Conservation (phyloP, 2,113 vertebrate genomes). For the Glareola pratincola region DNA sequence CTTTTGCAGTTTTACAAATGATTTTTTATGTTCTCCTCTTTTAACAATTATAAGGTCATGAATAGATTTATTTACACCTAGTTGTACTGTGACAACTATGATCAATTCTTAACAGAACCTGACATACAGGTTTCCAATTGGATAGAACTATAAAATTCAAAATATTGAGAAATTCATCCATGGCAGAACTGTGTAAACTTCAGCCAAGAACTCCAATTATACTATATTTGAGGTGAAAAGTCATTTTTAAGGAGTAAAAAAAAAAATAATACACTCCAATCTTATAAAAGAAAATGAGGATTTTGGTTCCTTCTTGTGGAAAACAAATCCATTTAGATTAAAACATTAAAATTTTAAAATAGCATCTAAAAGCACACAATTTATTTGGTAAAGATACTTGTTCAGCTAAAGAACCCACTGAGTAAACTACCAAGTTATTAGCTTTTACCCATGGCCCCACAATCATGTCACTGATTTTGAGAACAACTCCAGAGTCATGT, state of each 20-base stretch:
- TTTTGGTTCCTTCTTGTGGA: background rate
- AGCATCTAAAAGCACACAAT: background rate
- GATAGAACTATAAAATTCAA: background rate
- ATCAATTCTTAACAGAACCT: background rate
- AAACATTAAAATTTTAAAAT: background rate
- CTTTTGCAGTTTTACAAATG: background rate
- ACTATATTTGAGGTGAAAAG: background rate
- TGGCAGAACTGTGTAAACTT: background rate
- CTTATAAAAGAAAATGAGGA: background rate
- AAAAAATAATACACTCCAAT: too few species aligned
- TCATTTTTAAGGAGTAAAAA: background rate
- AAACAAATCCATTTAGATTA: background rate
- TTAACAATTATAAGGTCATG: background rate
- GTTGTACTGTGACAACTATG: background rate
- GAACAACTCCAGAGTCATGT: background rate
- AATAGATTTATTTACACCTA: background rate
- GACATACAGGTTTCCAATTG: background rate
- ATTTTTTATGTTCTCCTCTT: background rate
- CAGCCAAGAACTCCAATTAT: background rate
- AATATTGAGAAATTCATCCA: background rate
- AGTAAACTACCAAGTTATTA: background rate
- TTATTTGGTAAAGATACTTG: background rate
- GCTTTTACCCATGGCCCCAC: background rate
- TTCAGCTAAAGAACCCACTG: background rate
- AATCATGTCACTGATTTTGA: background rate